A percentile compares a stretch with the other conserved stretches of the same genome.
Evolutionary conservation across 1,140 invertebrate genomes (phyloP).

Genomic region (Lamellibrachia luymesi): DNA sequence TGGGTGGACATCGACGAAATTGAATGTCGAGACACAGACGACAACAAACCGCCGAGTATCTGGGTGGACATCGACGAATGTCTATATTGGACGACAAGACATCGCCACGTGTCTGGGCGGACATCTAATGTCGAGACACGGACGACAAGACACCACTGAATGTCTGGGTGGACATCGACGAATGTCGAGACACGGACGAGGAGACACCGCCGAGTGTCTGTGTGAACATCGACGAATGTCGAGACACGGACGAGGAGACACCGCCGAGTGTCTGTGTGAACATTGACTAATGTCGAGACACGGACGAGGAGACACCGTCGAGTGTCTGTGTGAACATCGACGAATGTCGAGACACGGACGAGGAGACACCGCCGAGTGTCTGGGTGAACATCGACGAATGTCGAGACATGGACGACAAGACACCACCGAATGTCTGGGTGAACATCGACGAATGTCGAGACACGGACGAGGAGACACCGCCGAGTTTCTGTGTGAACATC

Average conservation of each 20-base stretch:
- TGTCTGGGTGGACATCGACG: background rate
- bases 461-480: background rate
- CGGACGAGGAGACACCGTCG: too few relatives aligned
- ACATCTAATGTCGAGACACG: background rate
- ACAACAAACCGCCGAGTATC: background rate
- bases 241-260: background rate
- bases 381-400: background rate
- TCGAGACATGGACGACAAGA: background rate
- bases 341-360: too few relatives aligned
- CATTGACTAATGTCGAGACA: background rate
- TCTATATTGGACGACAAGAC: background rate
- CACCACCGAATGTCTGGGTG: background rate
- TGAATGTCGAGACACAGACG: background rate
- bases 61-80: background rate
- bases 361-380: background rate
- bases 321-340: too few relatives aligned
- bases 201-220: too few relatives aligned
- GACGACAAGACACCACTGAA: background rate
- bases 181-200: background rate
- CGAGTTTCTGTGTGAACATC: background rate
- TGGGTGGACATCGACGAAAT: too few relatives aligned
- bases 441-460: background rate
- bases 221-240: background rate
- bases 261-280: background rate
- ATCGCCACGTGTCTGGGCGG: background rate